These are phyloP conservation scores for Pteropus alecto DNA, from an alignment of 2,113 vertebrate genomes.

Conservation along the genomic window DNA sequence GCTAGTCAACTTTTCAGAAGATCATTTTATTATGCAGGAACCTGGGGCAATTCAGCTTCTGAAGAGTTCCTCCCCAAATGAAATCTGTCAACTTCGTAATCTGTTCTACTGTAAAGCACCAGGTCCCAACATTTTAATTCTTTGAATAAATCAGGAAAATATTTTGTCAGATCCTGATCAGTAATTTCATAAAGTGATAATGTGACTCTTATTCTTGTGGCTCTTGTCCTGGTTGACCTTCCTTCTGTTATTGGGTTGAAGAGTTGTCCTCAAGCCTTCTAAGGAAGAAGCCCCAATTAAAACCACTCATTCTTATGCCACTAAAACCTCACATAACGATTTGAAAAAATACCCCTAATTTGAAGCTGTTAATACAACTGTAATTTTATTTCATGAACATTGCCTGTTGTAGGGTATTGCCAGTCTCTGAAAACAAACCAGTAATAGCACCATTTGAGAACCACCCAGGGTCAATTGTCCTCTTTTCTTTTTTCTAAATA, in stretches of 20 bases:
- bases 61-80: slow-evolving; percentile 24
- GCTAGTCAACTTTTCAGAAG: slow-evolving; percentile 72
- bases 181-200: not conserved
- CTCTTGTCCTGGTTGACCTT: not conserved
- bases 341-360: slow-evolving; percentile 76
- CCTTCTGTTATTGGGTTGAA: not conserved
- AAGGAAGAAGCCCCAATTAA: slow-evolving; percentile 63
- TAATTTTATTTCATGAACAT: slow-evolving; percentile 76
- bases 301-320: slow-evolving; percentile 43
- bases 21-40: slow-evolving; percentile 74
- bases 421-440: slow-evolving; percentile 77
- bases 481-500: slow-evolving; percentile 76
- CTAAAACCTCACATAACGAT: slow-evolving; percentile 64
- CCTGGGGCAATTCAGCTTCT: slow-evolving; percentile 41
- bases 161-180: not conserved
- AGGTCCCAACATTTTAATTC: slow-evolving; percentile 3
- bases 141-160: not conserved
- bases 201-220: not conserved
- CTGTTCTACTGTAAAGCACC: not conserved
- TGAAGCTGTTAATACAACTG: slow-evolving; percentile 75
- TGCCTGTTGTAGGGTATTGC: slow-evolving; percentile 63
- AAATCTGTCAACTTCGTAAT: not conserved
- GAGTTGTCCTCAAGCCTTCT: slow-evolving; percentile 33
- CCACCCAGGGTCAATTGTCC: slow-evolving; percentile 75
- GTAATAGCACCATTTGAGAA: slow-evolving; percentile 76